A percentile compares a stretch with the other conserved stretches of the same genome.
Conservation (phyloP, 2,113 vertebrate species). For the Oreamnos americanus region DNA sequence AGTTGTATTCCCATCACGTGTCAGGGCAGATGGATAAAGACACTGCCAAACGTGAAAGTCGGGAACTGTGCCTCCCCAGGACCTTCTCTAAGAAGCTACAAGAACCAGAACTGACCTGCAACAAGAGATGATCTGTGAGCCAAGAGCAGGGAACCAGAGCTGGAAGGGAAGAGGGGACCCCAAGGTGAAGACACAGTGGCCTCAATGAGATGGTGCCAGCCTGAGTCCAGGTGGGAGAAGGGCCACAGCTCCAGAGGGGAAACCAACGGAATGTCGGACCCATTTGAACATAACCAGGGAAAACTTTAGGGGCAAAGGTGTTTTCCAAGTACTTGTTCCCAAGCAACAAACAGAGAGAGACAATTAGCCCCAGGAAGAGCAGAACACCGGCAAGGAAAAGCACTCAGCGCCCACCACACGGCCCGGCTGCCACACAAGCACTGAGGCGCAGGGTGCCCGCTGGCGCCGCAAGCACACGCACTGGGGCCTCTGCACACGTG, state of each 20-base stretch:
- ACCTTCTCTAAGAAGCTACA: not conserved
- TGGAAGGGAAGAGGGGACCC: not conserved
- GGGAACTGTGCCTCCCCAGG: not conserved
- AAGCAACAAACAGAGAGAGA: not conserved
- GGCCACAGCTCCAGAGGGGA: not conserved
- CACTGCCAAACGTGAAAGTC: not conserved
- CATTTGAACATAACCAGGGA: not conserved
- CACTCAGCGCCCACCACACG: accelerated
- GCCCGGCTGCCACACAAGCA: not conserved
- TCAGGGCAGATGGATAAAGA: not conserved
- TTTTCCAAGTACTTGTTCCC: not conserved
- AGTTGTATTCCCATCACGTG: not conserved
- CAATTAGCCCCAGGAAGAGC: not conserved
- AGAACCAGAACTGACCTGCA: not conserved
- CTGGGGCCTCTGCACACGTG: accelerated
- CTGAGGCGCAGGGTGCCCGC: accelerated
- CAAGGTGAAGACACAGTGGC: not conserved
- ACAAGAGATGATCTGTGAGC: not conserved
- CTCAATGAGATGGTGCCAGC: not conserved
- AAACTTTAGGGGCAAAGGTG: not conserved
- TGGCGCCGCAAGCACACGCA: accelerated
- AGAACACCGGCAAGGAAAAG: not conserved
- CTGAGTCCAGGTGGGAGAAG: not conserved
- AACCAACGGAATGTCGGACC: not conserved
- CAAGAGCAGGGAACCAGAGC: not conserved